Base-by-base conservation (phyloP, 2,888 invertebrate genomes). In the Oscheius myriophilus region DNA sequence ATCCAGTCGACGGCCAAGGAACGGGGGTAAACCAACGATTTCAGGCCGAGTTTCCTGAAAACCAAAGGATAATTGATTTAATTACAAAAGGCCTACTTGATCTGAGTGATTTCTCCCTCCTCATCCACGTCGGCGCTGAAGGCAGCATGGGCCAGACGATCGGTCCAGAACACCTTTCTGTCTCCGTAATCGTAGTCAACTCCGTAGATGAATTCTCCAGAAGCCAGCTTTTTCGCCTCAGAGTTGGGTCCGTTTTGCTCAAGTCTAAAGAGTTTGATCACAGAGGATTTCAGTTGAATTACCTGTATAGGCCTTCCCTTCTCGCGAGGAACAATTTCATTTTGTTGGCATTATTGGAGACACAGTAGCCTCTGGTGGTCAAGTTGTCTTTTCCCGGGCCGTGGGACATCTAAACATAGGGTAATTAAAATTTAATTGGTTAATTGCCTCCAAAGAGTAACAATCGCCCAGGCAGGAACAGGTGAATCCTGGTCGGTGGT, bases 121-220 rank as follows among this genome's bases (percentile, higher is more conserved):
- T 80, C 79, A 59, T 82, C 80, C 12, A 86, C 76, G 39, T 83
- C 82, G 18, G 86, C 84, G 23, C 76, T 71, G 64, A 81, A 86
- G 0, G 83, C 83, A 2, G 85, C 73, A 68, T 87, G 85, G 18
- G 84, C 70, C 26, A 85, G 65, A 2, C 86, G 80, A 65, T 86
- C 86, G 0, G 95, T 95, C 87, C 95, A 97, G 86, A 95, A 91
- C 75, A 80, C 88, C 82, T 91, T 92, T 74, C 92, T 92, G 79
- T 95, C 93, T 1, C 91, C 91, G 84, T 93, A 95, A 87, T 97
- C 96, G 86, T 95, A 97, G 87, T 96, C 97, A 12, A 97, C 90
- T 1, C 96, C 96, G 1, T 87, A 86, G 67, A 86, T 84, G 77
- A 87, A 86, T 70, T 86, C 84, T 26, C 86, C 86, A 46, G 81